Base-by-base conservation (phyloP, 2,113 vertebrate species). In the Erythrolamprus reginae region DNA sequence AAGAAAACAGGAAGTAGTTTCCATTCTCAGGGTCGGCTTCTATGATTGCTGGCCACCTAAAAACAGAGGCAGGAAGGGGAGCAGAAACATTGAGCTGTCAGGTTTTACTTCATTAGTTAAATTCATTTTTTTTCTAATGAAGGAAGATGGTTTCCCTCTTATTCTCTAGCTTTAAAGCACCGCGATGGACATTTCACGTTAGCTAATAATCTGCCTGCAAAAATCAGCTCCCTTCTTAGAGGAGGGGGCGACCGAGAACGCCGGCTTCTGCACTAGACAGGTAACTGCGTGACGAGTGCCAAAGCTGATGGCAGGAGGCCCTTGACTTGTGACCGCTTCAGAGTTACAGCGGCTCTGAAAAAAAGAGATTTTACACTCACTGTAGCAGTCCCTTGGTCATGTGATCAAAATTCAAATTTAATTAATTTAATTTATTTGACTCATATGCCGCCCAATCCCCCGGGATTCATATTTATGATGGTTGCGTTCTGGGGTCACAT, bases 21-120 rank as follows among this genome's bases (percentile, higher is more conserved):
- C 92, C 95, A 47, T 95, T 90, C 90, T 97, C 95, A 90, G 97
- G 97, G 93, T 97, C 97, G 89, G 89, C 92, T 93, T 97, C 97
- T 89, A 97, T 82, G 91, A 97, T 96, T 23, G 96, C 97, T 50
- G 97, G 97, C 97, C 97, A 97, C 97, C 97, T 97, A 52, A 19
- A 93, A 48, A 10, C 91, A 82, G 47, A 91, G 0, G 77, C 24
- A 70, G 6, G 84, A 50, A 3, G 26, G 90, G 86, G 52, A 91
- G 38, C 38, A 47, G 58, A 55, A n/a, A 45, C 17, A 15, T 4
- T 47, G 19, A 10, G 3, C 10, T 1, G 48, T 33, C 10, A 65
- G 6, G 26, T 48, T 85, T 65, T 48, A 24, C 10, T 17, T 50
- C 15, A 58, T 19, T 13, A 12, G 13, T 89, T 77, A 19, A 70